phyloP scores from a whole-genome alignment of 2,888 invertebrate species.

The Eumacrocentrus americanus region DNA sequence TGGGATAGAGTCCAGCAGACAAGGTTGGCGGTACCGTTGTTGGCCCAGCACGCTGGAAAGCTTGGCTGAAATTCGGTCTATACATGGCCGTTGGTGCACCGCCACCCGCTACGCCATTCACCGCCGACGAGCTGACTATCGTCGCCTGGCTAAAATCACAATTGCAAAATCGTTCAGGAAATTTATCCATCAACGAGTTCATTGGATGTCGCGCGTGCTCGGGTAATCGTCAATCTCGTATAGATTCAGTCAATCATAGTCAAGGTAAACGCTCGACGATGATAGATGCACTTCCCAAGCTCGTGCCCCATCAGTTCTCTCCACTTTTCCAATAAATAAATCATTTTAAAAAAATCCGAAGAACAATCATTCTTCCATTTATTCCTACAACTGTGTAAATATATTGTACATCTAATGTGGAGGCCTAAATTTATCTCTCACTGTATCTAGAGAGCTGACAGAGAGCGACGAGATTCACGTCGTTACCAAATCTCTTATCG shows the following conservation, averaged over 20 bases:
- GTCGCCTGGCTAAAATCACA: conserved; percentile 65
- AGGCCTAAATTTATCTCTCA: too few relatives aligned
- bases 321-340: background rate
- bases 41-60: conserved; percentile 70
- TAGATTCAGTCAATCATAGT: conserved; percentile 18
- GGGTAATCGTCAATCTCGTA: conserved; percentile 13
- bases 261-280: conserved; percentile 13
- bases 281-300: conserved; percentile 1
- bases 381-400: too few relatives aligned
- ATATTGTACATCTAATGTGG: too few relatives aligned
- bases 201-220: conserved; percentile 15
- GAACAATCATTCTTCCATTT: background rate
- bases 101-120: conserved; percentile 57
- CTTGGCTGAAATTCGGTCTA: conserved; percentile 75
- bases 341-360: too few relatives aligned
- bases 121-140: conserved; percentile 64
- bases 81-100: conserved; percentile 72
- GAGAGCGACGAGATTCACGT: too few relatives aligned
- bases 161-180: conserved; percentile 25
- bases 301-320: background rate
- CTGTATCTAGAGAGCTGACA: too few relatives aligned
- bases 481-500: too few relatives aligned
- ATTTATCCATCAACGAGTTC: conserved; percentile 24
- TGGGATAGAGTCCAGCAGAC: conserved; percentile 62
- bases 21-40: conserved; percentile 59